Evolutionary conservation across 2,888 invertebrate species (phyloP).

Genomic region (Xestia xanthographa): DNA sequence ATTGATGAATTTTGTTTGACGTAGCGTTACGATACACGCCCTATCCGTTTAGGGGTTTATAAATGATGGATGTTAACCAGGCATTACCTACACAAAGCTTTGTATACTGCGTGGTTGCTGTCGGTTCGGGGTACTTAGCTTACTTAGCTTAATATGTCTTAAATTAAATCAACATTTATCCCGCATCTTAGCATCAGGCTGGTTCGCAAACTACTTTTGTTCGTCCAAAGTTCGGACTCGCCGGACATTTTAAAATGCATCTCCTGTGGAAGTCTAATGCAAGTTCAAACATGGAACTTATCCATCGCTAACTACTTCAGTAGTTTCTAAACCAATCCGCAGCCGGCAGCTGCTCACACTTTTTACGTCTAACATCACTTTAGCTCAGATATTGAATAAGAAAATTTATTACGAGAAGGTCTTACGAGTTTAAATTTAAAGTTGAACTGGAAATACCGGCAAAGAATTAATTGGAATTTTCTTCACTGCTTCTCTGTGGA

Average conservation of each 20-base stretch:
- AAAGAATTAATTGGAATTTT: conserved; percentile 53
- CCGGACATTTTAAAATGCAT: conserved; percentile 76
- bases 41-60: conserved; percentile 28
- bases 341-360: conserved; percentile 75
- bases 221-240: conserved; percentile 60
- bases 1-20: conserved; percentile 49
- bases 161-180: conserved; percentile 38
- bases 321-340: conserved; percentile 77
- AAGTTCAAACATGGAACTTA: conserved; percentile 82
- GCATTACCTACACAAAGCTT: background rate
- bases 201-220: conserved; percentile 59
- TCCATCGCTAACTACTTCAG: conserved; percentile 80
- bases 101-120: background rate
- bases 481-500: conserved; percentile 11
- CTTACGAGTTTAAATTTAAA: conserved; percentile 57
- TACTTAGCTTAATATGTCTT: conserved; percentile 6
- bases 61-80: conserved; percentile 46
- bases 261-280: conserved; percentile 72
- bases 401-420: conserved; percentile 57
- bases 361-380: conserved; percentile 66
- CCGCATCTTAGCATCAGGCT: conserved; percentile 35
- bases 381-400: conserved; percentile 63
- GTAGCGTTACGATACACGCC: conserved; percentile 22
- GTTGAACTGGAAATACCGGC: conserved; percentile 44
- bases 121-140: background rate